Evolutionary conservation across 2,113 vertebrate genomes (phyloP), one percentile per base, ranked within the genome.

Genomic region (Hipposideros armiger): DNA sequence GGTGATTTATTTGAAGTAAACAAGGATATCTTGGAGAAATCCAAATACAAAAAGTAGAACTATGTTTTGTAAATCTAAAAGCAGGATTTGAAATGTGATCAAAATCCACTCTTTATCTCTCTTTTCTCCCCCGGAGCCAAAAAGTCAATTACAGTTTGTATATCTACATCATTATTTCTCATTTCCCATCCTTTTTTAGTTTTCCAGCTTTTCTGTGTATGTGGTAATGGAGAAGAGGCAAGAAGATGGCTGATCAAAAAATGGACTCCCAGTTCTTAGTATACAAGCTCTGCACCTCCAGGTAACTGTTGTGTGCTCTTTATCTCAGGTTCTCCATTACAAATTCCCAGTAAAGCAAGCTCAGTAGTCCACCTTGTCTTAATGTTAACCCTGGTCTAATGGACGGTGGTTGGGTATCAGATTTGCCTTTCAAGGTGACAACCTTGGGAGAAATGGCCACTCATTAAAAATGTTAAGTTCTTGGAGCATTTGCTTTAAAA

Each of bases 1-100:
- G 52, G 50, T 40, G 47, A 77, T 83, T 92, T 88, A 88, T 76
- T 45, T 83, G 60, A 92, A 88, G 20, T 42, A 90, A 90, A 60
- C 52, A 88, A 88, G 20, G 62, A 22, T 77, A 83, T 83, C 16
- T 69, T 70, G 52, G 32, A 76, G 69, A 95, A 92, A 92, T 60
- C 42, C 69, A 95, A 76, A 87, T 76, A 69, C 4, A 67, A 58
- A 40, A 83, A 88, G n/a, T 81, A 91, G 56, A 73, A 52, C 24
- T 56, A 28, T 92, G 42, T 52, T 88, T 87, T 58, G 52, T 76
- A 83, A 76, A 76, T 50, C 67, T 67, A n/a, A 54, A 86, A 95
- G 17, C 13, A 40, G 45, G 8, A 69, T 85, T 90, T 95, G 80
- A 77, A 60, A 60, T 32, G 32, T 7, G 17, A 50, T 74, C 15